phyloP scores from a whole-genome alignment of 2,888 invertebrate species.

The Apantesis nais region DNA sequence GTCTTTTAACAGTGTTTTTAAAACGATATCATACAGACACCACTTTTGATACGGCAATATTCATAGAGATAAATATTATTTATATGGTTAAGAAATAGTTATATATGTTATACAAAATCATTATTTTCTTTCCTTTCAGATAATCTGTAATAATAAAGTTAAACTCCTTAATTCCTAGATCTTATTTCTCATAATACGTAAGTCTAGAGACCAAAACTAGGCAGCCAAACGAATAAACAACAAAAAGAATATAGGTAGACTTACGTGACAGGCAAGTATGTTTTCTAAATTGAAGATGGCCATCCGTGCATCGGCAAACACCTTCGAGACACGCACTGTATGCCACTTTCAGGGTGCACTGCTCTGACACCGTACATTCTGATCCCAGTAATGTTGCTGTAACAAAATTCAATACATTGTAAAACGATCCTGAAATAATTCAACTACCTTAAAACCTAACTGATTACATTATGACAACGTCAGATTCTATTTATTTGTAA shows the following conservation, averaged over 20 bases:
- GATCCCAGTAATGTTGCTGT: constrained; percentile 93
- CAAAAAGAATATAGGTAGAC: constrained; percentile 70
- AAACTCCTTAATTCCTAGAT: neutral
- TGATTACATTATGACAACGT: too few species aligned
- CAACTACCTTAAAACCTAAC: neutral
- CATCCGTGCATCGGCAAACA: constrained; percentile 93
- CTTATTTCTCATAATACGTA: neutral
- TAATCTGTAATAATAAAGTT: neutral
- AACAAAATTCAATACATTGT: constrained; percentile 59
- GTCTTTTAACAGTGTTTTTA: neutral
- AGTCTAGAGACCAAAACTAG: neutral
- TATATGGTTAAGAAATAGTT: too few species aligned
- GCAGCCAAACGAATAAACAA: neutral
- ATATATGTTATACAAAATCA: neutral
- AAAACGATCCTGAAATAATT: neutral
- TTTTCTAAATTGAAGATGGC: constrained; percentile 94
- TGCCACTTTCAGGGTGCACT: constrained; percentile 95
- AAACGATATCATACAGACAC: neutral
- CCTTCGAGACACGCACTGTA: constrained; percentile 94
- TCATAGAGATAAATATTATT: neutral
- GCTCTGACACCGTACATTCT: constrained; percentile 92
- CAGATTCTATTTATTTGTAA: neutral
- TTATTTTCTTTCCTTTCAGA: neutral
- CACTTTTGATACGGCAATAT: too few species aligned
- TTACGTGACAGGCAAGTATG: constrained; percentile 96